These are phyloP conservation scores for Meganola albula DNA, from an alignment of 2,888 invertebrate genomes.

Conservation along the genomic window DNA sequence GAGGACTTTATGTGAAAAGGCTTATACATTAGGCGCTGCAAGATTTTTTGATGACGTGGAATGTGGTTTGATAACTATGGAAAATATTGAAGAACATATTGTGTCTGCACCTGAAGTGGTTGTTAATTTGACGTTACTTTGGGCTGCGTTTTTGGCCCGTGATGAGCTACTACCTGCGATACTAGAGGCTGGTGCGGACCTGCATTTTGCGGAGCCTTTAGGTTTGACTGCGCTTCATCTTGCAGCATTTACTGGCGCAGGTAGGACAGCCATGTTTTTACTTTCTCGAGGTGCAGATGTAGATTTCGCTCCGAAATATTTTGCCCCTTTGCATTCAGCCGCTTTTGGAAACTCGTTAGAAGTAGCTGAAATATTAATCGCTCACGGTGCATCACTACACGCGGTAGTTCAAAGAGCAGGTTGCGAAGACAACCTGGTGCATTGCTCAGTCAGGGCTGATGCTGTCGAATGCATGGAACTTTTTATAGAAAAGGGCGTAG, in stretches of 20 bases:
- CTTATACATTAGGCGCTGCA: slow-evolving; percentile 80
- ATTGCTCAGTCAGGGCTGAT: slow-evolving; percentile 90
- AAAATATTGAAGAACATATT: slow-evolving; percentile 78
- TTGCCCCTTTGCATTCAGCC: slow-evolving; percentile 91
- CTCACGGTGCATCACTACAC: slow-evolving; percentile 82
- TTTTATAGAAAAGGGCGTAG: slow-evolving; percentile 85
- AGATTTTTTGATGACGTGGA: slow-evolving; percentile 86
- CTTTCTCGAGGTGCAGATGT: slow-evolving; percentile 83
- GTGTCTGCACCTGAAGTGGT: slow-evolving; percentile 81
- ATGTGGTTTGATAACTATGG: slow-evolving; percentile 79
- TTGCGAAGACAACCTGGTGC: slow-evolving; percentile 87
- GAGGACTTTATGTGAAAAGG: slow-evolving; percentile 83
- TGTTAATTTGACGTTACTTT: slow-evolving; percentile 83
- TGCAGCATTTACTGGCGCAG: slow-evolving; percentile 86
- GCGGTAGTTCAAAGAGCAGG: slow-evolving; percentile 82
- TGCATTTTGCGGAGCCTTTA: slow-evolving; percentile 83
- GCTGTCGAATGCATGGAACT: slow-evolving; percentile 87
- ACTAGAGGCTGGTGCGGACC: slow-evolving; percentile 81
- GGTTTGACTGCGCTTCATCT: slow-evolving; percentile 87
- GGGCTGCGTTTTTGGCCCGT: slow-evolving; percentile 84
- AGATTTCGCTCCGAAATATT: slow-evolving; percentile 82
- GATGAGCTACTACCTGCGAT: slow-evolving; percentile 84
- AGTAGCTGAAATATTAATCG: slow-evolving; percentile 86
- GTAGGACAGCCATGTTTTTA: slow-evolving; percentile 82
- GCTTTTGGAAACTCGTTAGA: slow-evolving; percentile 92